These are phyloP conservation scores for Orthosia gracilis DNA, from an alignment of 2,888 invertebrate species.

Conservation along the genomic window DNA sequence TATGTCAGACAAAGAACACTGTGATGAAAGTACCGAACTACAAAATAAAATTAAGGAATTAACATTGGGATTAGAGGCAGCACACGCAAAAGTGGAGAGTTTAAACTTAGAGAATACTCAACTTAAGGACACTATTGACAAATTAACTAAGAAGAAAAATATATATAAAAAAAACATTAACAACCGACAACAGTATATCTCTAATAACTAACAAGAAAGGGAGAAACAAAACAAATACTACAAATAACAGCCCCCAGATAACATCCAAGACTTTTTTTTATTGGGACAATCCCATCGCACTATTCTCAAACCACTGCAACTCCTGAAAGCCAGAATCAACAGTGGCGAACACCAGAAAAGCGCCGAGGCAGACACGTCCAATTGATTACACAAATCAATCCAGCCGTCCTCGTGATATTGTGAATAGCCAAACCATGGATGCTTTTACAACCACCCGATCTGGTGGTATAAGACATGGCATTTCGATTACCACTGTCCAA, in stretches of 20 bases:
- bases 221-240: not conserved
- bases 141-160: conserved; percentile 4
- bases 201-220: not conserved
- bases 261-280: not conserved
- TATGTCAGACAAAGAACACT: conserved; percentile 6
- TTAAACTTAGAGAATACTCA: conserved; percentile 12
- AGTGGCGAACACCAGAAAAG: no score
- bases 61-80: not conserved
- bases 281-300: no score
- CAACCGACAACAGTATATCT: not conserved
- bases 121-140: not conserved
- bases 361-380: no score
- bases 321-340: no score
- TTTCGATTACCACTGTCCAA: no score
- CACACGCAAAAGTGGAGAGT: conserved; percentile 5
- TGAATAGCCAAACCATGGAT: no score
- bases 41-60: conserved; percentile 4
- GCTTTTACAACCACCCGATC: no score
- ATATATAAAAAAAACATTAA: not conserved
- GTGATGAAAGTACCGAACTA: not conserved
- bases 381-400: no score
- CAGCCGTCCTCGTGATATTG: no score
- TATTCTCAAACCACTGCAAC: no score
- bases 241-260: conserved; percentile 1
- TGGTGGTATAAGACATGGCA: no score